These are phyloP conservation scores for Sinhomidia bicolor DNA, from an alignment of 2,888 invertebrate genomes.

Conservation along the genomic window DNA sequence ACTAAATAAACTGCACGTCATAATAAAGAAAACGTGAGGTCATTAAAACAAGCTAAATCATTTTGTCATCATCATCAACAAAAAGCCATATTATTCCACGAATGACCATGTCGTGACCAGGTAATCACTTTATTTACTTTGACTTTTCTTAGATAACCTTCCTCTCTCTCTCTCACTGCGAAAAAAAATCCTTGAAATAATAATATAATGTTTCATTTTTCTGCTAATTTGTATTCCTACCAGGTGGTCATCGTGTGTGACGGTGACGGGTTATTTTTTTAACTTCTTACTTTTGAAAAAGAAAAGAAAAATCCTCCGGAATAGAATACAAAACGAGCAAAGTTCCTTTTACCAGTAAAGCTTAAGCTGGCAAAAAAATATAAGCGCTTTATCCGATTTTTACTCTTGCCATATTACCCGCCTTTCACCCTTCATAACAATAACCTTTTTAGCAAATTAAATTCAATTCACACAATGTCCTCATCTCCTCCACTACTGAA, in stretches of 20 bases:
- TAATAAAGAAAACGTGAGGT: not conserved
- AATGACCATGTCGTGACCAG: not conserved
- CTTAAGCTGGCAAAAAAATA: no score
- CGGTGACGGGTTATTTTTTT: no score
- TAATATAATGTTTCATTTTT: not conserved
- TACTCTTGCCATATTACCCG: no score
- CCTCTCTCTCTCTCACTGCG: no score
- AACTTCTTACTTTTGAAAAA: no score
- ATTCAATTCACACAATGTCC: not conserved
- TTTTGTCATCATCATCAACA: conserved; percentile 1
- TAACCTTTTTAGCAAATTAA: not conserved
- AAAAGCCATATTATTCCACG: not conserved
- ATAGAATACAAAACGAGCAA: no score
- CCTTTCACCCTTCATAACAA: not conserved
- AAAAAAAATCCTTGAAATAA: no score
- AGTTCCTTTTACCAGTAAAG: no score
- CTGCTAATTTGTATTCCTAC: not conserved
- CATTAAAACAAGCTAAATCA: not conserved
- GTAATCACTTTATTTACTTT: conserved; percentile 15
- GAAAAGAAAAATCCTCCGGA: no score
- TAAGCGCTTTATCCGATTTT: no score
- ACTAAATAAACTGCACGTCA: not conserved
- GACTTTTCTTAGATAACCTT: no score
- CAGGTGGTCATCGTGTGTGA: not conserved
- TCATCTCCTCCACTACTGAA: not conserved